Evolutionary conservation across 2,797 vertebrate genomes (phyloP).

Genomic region (Danio kyathit): DNA sequence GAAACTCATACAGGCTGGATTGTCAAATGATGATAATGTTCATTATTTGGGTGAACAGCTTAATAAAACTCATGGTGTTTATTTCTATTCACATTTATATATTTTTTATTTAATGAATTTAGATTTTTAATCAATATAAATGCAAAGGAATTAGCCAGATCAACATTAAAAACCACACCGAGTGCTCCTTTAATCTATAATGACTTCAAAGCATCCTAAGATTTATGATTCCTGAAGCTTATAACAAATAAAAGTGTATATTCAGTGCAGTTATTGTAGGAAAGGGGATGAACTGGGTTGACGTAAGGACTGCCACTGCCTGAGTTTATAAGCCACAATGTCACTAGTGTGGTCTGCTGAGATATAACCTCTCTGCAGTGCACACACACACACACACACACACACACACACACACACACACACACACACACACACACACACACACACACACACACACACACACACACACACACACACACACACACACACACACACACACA

Average conservation of each 20-base stretch:
- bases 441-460: not conserved
- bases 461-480: too few relatives aligned
- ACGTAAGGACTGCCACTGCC: not conserved
- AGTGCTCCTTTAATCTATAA: not conserved
- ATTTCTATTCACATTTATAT: too few relatives aligned
- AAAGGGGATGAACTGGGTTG: slow-evolving; percentile 5
- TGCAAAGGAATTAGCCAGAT: not conserved
- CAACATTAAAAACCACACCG: not conserved
- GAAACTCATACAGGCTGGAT: too few relatives aligned
- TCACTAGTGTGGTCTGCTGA: slow-evolving; percentile 6
- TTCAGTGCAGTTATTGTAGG: not conserved
- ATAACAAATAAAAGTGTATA: slow-evolving; percentile 2
- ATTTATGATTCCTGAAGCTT: not conserved
- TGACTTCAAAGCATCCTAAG: not conserved
- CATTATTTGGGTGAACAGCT: too few relatives aligned
- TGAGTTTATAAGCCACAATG: slow-evolving; percentile 10
- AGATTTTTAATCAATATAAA: not conserved
- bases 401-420: not conserved
- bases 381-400: too few relatives aligned
- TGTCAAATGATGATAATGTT: not conserved
- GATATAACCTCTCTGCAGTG: not conserved
- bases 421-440: too few relatives aligned
- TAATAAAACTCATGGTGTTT: too few relatives aligned
- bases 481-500: too few relatives aligned
- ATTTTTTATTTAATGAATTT: too few relatives aligned